phyloP scores from a whole-genome alignment of 1,140 invertebrate genomes.

The Sweltsa coloradensis region DNA sequence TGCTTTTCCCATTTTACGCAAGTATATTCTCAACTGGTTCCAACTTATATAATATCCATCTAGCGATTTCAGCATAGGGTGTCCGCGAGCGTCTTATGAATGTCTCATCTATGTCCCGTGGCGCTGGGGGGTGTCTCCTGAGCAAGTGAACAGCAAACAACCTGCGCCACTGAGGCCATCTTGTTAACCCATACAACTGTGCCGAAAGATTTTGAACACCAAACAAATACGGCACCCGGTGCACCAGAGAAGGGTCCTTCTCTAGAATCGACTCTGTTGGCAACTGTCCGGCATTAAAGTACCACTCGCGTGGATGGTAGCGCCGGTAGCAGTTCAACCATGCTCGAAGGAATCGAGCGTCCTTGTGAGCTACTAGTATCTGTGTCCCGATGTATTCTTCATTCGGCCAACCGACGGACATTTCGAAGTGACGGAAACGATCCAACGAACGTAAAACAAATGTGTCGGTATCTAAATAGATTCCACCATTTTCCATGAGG shows the following conservation, averaged over 20 bases:
- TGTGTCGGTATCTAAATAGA: slow-evolving; percentile 31
- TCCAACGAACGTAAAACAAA: slow-evolving; percentile 28
- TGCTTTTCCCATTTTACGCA: too few species aligned
- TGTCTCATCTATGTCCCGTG: slow-evolving; percentile 17
- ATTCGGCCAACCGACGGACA: slow-evolving; percentile 28
- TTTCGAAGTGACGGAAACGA: slow-evolving; percentile 27
- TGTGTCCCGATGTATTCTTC: slow-evolving; percentile 24
- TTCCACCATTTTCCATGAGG: slow-evolving; percentile 27
- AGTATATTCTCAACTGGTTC: slow-evolving; percentile 7
- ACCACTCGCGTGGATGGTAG: slow-evolving; percentile 23
- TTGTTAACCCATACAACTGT: slow-evolving; percentile 15
- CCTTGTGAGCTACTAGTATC: slow-evolving; percentile 25
- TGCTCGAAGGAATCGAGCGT: slow-evolving; percentile 23
- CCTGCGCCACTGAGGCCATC: slow-evolving; percentile 18
- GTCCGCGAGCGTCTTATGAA: slow-evolving; percentile 16
- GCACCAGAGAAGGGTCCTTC: slow-evolving; percentile 18
- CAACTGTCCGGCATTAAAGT: slow-evolving; percentile 26
- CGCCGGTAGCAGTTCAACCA: slow-evolving; percentile 24
- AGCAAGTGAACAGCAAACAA: slow-evolving; percentile 22
- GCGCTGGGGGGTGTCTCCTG: slow-evolving; percentile 17
- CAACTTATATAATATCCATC: slow-evolving; percentile 17
- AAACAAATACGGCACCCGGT: slow-evolving; percentile 21
- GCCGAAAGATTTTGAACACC: slow-evolving; percentile 22
- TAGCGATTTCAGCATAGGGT: slow-evolving; percentile 21
- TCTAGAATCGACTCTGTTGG: slow-evolving; percentile 22